Evolutionary conservation across 2,888 invertebrate genomes (phyloP), one percentile per base, ranked within the genome.

Genomic region (Plagodis pulveraria): DNA sequence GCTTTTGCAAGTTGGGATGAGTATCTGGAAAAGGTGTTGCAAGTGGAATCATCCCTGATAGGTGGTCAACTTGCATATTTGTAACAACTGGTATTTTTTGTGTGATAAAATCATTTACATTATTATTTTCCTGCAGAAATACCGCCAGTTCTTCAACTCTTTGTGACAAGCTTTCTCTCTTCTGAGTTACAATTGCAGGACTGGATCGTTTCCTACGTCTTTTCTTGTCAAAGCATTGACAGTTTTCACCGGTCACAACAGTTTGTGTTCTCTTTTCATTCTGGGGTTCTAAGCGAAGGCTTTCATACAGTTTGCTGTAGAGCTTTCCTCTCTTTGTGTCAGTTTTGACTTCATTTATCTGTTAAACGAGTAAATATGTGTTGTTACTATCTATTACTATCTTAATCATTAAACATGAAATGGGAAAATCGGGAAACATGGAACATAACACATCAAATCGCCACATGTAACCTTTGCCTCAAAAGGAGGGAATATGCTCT

Each of bases 341-440:
- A 42, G 63, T 77, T 78, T 91, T 89, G 43, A 92, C 72, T 65
- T 87, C 82, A 60, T 86, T 83, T 22, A 91, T 81, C 91, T 92
- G 68, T 2, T 43, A 54, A 35, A 22, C 4, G 1, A 22, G 22
- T 22, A 22, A n/a, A n/a, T n/a, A 22, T 22, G 22, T 22, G 22
- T 22, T 22, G 22, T 22, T 1, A 22, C 22, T 22, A 22, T 22
- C n/a, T n/a, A 4, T 22, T 22, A 22, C 22, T 2, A 22, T n/a
- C n/a, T n/a, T n/a, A 22, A 22, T 22, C 22, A 22, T 22, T 22
- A 22, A 22, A 22, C 22, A 22, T 22, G 22, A 22, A 22, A 2
- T 22, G 22, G 22, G 22, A 22, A 22, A 22, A 22, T 22, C 4
- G 22, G 22, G 22, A 22, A 22, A 22, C 4, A 4, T 22, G 22